These are phyloP conservation scores for Heterodera schachtii DNA, from an alignment of 1,140 invertebrate genomes.

Conservation along the genomic window DNA sequence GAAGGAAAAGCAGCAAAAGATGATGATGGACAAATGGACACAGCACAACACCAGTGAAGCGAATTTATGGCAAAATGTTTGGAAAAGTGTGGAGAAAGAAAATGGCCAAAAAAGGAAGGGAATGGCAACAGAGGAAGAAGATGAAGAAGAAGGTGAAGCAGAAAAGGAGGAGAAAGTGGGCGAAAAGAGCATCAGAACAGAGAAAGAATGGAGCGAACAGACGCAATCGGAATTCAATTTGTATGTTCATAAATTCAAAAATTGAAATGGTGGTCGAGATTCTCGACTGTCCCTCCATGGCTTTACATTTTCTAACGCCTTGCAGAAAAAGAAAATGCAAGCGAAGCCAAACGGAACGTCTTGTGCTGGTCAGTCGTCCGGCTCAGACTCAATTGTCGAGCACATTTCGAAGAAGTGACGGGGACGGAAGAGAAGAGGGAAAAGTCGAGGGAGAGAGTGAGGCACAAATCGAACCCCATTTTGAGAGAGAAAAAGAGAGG, in stretches of 20 bases:
- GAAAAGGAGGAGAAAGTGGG: background rate
- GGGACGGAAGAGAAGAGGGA: background rate
- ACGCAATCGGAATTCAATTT: background rate
- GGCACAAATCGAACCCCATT: conserved; percentile 1
- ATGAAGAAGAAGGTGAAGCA: background rate
- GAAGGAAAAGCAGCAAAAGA: background rate
- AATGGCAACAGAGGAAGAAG: background rate
- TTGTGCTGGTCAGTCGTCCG: conserved; percentile 12
- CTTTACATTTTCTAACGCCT: background rate
- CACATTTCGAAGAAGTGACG: conserved; percentile 23
- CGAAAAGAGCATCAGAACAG: too few species aligned
- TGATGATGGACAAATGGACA: background rate
- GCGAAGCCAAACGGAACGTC: conserved; percentile 12
- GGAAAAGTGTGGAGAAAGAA: background rate
- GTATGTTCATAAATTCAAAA: conserved; percentile 3
- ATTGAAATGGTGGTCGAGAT: conserved; percentile 3
- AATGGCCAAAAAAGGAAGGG: background rate
- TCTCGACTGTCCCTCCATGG: background rate
- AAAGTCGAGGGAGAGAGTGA: conserved; percentile 6
- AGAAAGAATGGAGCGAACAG: too few species aligned
- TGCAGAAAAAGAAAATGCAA: background rate
- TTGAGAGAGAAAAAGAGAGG: conserved; percentile 5
- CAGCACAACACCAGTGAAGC: background rate
- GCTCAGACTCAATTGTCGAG: conserved; percentile 32
- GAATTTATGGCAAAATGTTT: conserved; percentile 1